phyloP scores from a whole-genome alignment of 2,888 invertebrate genomes.

The Carcina quercana region DNA sequence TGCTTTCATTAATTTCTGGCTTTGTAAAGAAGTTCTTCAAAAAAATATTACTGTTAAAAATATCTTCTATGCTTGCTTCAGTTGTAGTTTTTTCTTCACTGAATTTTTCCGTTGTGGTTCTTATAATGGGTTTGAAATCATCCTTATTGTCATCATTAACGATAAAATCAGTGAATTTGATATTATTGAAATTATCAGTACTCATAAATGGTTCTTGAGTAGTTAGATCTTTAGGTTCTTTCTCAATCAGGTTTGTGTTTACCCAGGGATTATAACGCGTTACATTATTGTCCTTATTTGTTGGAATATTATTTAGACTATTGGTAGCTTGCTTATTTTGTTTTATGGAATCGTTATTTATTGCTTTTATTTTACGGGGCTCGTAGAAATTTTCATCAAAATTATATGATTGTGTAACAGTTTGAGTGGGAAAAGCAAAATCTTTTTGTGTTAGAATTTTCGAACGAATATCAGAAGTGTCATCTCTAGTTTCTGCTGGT shows the following conservation, averaged over 20 bases:
- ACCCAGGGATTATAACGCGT: constrained; percentile 19
- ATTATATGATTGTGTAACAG: constrained; percentile 44
- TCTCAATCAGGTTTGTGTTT: constrained; percentile 16
- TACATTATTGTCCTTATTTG: constrained; percentile 16
- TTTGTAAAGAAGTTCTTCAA: constrained; percentile 48
- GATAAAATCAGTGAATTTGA: constrained; percentile 32
- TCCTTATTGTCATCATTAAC: constrained; percentile 27
- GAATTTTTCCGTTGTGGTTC: constrained; percentile 18
- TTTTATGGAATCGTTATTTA: constrained; percentile 16
- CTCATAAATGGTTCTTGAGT: constrained; percentile 22
- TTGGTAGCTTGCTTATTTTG: constrained; percentile 14
- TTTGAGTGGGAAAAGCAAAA: constrained; percentile 40
- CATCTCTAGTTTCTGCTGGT: constrained; percentile 8
- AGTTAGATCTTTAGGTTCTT: constrained; percentile 19
- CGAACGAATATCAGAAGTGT: constrained; percentile 18
- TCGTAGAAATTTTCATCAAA: constrained; percentile 40
- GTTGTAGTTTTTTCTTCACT: constrained; percentile 23
- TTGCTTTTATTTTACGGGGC: constrained; percentile 26
- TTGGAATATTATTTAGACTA: constrained; percentile 18
- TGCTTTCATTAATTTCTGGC: constrained; percentile 20
- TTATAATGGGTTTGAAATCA: constrained; percentile 31
- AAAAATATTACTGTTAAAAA: constrained; percentile 51
- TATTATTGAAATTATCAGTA: constrained; percentile 13
- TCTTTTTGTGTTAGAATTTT: constrained; percentile 40
- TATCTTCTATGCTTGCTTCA: constrained; percentile 30